Conservation (phyloP, 2,113 vertebrate genomes). For the Xenotilapia leptura region DNA sequence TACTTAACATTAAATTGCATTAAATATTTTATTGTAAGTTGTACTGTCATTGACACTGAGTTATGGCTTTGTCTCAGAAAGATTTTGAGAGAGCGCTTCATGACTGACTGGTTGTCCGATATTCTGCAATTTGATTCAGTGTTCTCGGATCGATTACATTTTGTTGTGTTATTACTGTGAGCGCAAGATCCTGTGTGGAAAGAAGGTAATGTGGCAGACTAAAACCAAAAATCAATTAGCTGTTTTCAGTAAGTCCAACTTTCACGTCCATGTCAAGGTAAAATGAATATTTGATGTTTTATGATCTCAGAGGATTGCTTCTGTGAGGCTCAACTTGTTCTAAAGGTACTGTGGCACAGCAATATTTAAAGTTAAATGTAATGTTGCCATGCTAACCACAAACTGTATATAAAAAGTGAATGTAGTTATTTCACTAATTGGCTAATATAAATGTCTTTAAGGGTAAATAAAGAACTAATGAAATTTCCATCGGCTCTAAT, state of each 20-base stretch:
- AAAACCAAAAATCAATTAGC: neutral
- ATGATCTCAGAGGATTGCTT: neutral
- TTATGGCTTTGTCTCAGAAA: neutral
- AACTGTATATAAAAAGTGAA: neutral
- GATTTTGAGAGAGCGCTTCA: neutral
- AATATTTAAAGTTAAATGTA: neutral
- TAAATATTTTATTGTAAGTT: slow-evolving; percentile 44
- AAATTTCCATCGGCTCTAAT: neutral
- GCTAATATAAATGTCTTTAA: neutral
- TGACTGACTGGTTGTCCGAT: neutral
- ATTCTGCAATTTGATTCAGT: neutral
- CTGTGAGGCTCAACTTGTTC: neutral
- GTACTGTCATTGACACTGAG: slow-evolving; percentile 22
- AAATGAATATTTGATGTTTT: neutral
- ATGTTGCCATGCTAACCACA: neutral
- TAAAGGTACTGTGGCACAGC: neutral
- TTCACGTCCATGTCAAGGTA: neutral
- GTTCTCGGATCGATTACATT: neutral
- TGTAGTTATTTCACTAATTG: neutral
- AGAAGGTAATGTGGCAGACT: neutral
- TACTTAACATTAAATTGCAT: slow-evolving; percentile 30
- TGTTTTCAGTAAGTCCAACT: neutral
- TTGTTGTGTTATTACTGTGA: neutral
- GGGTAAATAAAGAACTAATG: neutral
- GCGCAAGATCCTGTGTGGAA: neutral